These are phyloP conservation scores for Lepidochrysops patricia DNA, from an alignment of 2,888 invertebrate species.

Conservation along the genomic window DNA sequence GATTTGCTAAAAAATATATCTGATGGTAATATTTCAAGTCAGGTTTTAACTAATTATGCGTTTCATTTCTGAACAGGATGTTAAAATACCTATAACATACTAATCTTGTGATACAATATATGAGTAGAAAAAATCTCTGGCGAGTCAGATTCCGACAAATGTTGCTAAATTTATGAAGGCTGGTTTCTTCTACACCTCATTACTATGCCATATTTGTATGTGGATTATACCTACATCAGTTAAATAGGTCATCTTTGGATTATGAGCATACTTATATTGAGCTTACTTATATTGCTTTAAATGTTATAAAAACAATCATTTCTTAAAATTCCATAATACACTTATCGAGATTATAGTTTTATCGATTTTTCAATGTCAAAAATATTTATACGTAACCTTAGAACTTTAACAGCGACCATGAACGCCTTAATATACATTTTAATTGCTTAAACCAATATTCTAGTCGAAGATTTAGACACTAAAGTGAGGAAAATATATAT, in stretches of 20 bases:
- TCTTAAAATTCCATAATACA: background rate
- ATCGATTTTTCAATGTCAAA: constrained; percentile 2
- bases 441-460: background rate
- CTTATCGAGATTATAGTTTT: background rate
- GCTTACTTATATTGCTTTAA: background rate
- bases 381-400: background rate
- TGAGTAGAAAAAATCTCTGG: constrained; percentile 14
- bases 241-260: constrained; percentile 9
- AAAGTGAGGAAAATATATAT: background rate
- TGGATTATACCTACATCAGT: constrained; percentile 12
- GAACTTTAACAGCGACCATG: constrained; percentile 5
- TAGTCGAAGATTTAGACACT: background rate
- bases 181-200: constrained; percentile 20
- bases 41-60: background rate
- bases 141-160: constrained; percentile 23
- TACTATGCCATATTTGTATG: constrained; percentile 19
- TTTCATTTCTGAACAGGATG: constrained; percentile 17
- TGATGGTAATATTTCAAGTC: background rate
- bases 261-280: background rate
- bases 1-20: background rate
- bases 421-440: background rate
- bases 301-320: background rate
- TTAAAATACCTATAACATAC: constrained; percentile 10
- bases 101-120: constrained; percentile 14
- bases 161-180: constrained; percentile 23